A percentile compares a stretch with the other conserved stretches of the same genome.
Conservation (phyloP, 37 sponge, comb jelly and placozoan genomes). For the Spongilla lacustris region DNA sequence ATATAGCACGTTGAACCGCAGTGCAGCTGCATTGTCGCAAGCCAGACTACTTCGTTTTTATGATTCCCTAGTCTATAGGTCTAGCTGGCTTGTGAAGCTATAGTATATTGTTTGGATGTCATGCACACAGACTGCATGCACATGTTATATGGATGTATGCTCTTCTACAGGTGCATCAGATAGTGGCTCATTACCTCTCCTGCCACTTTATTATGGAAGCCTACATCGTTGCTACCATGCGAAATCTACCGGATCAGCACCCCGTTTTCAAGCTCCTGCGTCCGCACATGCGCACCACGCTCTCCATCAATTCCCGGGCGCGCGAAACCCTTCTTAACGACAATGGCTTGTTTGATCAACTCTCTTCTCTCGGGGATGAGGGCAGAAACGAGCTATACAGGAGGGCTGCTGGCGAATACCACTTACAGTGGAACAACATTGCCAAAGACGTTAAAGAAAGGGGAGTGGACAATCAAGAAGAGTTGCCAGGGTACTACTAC, state of each 20-base stretch:
- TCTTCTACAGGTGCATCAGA: slow-evolving; percentile 50
- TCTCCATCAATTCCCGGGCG: slow-evolving; percentile 64
- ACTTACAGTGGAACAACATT: slow-evolving; percentile 21
- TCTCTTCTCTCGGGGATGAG: slow-evolving; percentile 56
- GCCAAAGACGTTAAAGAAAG: slow-evolving; percentile 39
- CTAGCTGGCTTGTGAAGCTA: no score
- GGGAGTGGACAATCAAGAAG: slow-evolving; percentile 55
- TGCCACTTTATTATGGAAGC: slow-evolving; percentile 75
- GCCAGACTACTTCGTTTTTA: no score
- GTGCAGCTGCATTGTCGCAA: no score
- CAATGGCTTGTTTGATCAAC: slow-evolving; percentile 52
- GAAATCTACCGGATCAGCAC: slow-evolving; percentile 69
- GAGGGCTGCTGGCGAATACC: slow-evolving; percentile 16
- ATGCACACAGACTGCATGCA: no score
- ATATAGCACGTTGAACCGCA: no score
- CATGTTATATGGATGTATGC: background rate
- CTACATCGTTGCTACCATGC: slow-evolving; percentile 52
- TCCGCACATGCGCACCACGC: slow-evolving; percentile 62
- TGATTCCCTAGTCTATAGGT: no score
- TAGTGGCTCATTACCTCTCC: slow-evolving; percentile 63
- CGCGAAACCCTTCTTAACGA: slow-evolving; percentile 31
- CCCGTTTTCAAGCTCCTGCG: slow-evolving; percentile 70
- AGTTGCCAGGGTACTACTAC: slow-evolving; percentile 76
- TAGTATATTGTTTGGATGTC: no score
- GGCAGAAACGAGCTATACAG: slow-evolving; percentile 12